These are phyloP conservation scores for Pantherophis vulpinus DNA, from an alignment of 2,797 vertebrate species.

Conservation along the genomic window DNA sequence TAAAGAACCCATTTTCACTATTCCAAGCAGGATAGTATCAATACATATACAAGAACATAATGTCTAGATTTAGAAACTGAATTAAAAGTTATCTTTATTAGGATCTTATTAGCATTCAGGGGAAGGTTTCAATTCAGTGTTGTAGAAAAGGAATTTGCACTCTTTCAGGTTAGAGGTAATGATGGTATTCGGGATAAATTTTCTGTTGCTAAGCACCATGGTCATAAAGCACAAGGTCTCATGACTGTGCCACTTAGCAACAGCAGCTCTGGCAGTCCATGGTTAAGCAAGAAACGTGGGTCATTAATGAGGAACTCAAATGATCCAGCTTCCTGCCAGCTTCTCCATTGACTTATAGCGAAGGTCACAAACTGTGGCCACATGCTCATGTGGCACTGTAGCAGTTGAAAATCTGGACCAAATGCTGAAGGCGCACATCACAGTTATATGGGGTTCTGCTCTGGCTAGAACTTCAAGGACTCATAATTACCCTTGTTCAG, in stretches of 20 bases:
- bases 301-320: neutral
- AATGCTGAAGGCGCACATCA: neutral
- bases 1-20: neutral
- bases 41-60: neutral
- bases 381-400: neutral
- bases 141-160: neutral
- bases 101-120: neutral
- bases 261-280: neutral
- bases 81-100: neutral
- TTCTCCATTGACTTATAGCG: neutral
- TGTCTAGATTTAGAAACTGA: neutral
- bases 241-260: neutral
- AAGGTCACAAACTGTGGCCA: neutral
- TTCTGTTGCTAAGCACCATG: neutral
- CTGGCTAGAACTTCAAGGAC: neutral
- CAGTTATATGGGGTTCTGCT: neutral
- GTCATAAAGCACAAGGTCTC: neutral
- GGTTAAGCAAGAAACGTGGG: neutral
- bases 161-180: neutral
- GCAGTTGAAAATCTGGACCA: neutral
- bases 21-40: neutral
- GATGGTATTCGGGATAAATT: neutral
- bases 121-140: neutral
- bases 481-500: neutral
- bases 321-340: neutral